Conservation (phyloP, 2,888 invertebrate species). For the Andrena camellia region DNA sequence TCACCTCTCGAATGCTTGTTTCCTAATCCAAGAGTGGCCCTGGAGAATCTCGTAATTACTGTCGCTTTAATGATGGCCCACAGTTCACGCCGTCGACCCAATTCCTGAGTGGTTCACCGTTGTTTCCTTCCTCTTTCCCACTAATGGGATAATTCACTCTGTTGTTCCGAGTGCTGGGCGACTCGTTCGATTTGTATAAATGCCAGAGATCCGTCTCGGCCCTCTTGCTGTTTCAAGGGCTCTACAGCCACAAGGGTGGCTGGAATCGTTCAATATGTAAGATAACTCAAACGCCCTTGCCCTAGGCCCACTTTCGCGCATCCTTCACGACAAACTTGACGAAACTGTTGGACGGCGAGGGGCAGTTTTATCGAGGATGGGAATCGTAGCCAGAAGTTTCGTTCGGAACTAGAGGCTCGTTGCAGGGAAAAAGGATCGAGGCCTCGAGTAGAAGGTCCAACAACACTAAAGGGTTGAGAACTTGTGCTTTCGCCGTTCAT, state of each 20-base stretch:
- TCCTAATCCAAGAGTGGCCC: constrained; percentile 37
- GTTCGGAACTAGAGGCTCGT: not conserved
- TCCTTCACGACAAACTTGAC: constrained; percentile 18
- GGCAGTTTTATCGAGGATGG: not conserved
- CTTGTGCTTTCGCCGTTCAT: not conserved
- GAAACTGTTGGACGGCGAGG: not conserved
- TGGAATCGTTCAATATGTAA: constrained; percentile 35
- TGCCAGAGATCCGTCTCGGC: not conserved
- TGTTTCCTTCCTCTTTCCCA: not conserved
- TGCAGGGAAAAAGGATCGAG: not conserved
- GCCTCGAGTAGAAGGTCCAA: not conserved
- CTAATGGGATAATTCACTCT: constrained; percentile 34
- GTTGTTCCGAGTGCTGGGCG: not conserved
- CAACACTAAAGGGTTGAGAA: not conserved
- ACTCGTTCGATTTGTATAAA: not conserved
- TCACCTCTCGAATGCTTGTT: constrained; percentile 37
- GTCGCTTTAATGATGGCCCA: constrained; percentile 58
- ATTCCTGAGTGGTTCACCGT: constrained; percentile 49
- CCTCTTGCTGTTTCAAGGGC: not conserved
- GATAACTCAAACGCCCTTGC: constrained; percentile 31
- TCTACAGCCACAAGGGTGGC: not conserved
- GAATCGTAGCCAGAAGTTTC: not conserved
- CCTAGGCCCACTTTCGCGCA: constrained; percentile 37
- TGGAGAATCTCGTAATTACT: constrained; percentile 51
- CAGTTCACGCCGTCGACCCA: constrained; percentile 53